Evolutionary conservation across 2,113 vertebrate genomes (phyloP).

Genomic region (Sinosuthora webbiana): DNA sequence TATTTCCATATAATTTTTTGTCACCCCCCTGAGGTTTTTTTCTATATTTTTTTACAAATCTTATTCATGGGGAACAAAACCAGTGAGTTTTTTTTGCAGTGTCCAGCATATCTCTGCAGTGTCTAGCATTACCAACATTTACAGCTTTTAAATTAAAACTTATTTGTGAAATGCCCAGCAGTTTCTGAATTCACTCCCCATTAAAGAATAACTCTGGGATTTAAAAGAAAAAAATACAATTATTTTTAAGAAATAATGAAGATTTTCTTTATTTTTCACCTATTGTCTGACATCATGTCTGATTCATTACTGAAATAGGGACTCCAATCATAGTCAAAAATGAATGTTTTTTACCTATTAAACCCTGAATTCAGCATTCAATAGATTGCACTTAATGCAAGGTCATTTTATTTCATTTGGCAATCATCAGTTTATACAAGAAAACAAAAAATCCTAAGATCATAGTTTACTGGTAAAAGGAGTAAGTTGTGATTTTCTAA

Average conservation of each 20-base stretch:
- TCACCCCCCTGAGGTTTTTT: background rate
- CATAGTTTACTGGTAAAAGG: background rate
- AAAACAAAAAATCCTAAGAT: background rate
- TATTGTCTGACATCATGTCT: background rate
- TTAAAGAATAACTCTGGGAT: background rate
- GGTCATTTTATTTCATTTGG: background rate
- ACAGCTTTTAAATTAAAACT: background rate
- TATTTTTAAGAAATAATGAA: background rate
- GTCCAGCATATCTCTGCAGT: background rate
- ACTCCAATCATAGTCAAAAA: background rate
- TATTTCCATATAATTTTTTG: conserved; percentile 32
- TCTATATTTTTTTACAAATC: background rate
- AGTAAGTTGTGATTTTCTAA: background rate
- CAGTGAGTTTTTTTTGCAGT: background rate
- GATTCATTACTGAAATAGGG: background rate
- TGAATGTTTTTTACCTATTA: background rate
- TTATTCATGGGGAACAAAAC: background rate
- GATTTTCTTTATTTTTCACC: background rate
- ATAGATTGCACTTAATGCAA: background rate
- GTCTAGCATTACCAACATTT: background rate
- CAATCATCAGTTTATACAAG: background rate
- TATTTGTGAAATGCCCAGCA: background rate
- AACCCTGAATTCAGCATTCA: background rate
- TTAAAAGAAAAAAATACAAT: background rate
- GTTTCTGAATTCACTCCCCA: background rate